Evolutionary conservation across 1,140 invertebrate genomes (phyloP).

Genomic region (Brachionus sp.): DNA sequence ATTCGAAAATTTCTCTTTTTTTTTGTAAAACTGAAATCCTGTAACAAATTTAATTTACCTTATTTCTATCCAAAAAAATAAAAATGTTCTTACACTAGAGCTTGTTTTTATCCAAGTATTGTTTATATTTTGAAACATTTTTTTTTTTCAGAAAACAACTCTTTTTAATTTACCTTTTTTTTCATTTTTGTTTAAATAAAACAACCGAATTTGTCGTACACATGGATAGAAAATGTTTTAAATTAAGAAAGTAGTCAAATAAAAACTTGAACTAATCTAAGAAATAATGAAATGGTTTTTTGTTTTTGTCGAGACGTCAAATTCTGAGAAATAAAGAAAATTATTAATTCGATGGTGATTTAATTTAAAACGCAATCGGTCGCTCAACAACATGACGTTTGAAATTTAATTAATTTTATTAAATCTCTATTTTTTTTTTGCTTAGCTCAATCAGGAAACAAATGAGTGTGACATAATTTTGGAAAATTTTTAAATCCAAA

Average conservation of each 20-base stretch:
- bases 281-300: neutral
- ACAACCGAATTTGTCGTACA: neutral
- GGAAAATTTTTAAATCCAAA: neutral
- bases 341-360: neutral
- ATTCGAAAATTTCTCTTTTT: neutral
- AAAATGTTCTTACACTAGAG: neutral
- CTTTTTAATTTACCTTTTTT: neutral
- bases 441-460: neutral
- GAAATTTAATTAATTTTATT: neutral
- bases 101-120: neutral
- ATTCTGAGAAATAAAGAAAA: neutral
- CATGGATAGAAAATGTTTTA: neutral
- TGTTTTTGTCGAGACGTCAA: neutral
- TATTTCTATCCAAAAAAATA: neutral
- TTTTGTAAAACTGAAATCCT: neutral
- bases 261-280: neutral
- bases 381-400: conserved; percentile 5
- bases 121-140: neutral
- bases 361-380: neutral
- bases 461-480: neutral
- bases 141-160: neutral
- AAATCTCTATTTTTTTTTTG: neutral
- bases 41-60: neutral
- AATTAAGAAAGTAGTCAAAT: neutral
- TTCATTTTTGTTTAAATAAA: neutral